phyloP scores from a whole-genome alignment of 2,888 invertebrate species.

The Acanthosepion lycidas region DNA sequence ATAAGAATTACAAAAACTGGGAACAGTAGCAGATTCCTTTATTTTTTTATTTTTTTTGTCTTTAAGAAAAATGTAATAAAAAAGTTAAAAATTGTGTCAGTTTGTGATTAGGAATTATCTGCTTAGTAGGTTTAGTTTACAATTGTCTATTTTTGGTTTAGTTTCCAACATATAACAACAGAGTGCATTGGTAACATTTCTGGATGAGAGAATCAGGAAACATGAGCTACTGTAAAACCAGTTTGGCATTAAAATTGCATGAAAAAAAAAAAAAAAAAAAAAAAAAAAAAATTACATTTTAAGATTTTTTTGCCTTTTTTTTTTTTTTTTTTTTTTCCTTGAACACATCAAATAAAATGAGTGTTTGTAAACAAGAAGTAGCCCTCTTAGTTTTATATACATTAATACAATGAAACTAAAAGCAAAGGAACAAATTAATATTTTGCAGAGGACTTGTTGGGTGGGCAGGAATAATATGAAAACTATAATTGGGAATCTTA shows the following conservation, averaged over 20 bases:
- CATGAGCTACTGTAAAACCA: not conserved
- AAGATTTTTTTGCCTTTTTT: not conserved
- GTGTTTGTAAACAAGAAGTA: not conserved
- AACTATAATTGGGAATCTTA: not conserved
- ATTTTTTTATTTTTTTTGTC: not conserved
- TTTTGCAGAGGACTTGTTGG: not conserved
- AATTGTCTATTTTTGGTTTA: not conserved
- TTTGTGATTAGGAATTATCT: not conserved
- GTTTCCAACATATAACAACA: not conserved
- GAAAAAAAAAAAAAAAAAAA: not conserved
- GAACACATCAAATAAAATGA: not conserved
- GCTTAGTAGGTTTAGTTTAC: not conserved
- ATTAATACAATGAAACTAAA: not conserved
- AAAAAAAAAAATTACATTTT: not conserved
- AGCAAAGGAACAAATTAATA: not conserved
- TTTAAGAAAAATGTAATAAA: slow-evolving; percentile 20
- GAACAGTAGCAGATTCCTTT: not conserved
- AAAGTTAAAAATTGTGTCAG: slow-evolving; percentile 21
- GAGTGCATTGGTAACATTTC: not conserved
- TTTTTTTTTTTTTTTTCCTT: not conserved
- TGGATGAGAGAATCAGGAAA: not conserved
- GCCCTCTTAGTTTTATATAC: not conserved
- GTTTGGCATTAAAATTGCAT: not conserved
- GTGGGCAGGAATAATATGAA: not conserved
- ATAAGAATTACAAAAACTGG: not conserved